These are phyloP conservation scores for Bubo blakistoni DNA, from an alignment of 2,113 vertebrate genomes.

Conservation along the genomic window DNA sequence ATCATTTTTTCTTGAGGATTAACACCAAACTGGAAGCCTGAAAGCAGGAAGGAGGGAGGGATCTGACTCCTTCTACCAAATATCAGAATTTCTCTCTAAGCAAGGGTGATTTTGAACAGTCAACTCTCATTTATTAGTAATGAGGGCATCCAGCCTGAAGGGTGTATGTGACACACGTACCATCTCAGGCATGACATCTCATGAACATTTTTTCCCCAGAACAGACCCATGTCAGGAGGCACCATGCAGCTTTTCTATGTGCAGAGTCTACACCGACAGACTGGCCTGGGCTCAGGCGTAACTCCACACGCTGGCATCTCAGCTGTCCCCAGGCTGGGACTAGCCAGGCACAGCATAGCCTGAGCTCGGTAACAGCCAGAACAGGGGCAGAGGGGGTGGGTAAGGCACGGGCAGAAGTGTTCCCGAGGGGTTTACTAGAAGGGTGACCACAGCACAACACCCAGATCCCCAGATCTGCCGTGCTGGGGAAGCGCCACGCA, in stretches of 20 bases:
- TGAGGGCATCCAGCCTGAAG: background rate
- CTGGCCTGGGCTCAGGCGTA: background rate
- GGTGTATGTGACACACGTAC: accelerated
- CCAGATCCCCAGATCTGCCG: accelerated
- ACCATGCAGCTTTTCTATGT: accelerated
- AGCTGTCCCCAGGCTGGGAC: background rate
- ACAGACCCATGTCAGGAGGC: background rate
- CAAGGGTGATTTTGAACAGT: background rate
- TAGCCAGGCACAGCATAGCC: background rate
- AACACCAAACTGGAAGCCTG: background rate
- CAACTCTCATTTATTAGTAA: background rate
- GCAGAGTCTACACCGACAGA: background rate
- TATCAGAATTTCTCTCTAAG: background rate
- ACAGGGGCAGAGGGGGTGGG: background rate
- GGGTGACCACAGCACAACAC: background rate
- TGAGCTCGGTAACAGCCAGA: background rate
- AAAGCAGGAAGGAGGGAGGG: background rate
- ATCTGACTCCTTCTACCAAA: background rate
- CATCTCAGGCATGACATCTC: background rate
- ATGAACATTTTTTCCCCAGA: background rate
- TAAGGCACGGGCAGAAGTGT: background rate
- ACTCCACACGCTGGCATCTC: accelerated
- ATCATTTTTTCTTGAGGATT: background rate
- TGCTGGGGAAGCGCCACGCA: background rate
- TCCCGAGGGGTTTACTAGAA: background rate